Percentiles rank a stretch among this genome's conserved stretches.
Conservation (phyloP, 2,888 invertebrate genomes). For the Drosophila lutescens region DNA sequence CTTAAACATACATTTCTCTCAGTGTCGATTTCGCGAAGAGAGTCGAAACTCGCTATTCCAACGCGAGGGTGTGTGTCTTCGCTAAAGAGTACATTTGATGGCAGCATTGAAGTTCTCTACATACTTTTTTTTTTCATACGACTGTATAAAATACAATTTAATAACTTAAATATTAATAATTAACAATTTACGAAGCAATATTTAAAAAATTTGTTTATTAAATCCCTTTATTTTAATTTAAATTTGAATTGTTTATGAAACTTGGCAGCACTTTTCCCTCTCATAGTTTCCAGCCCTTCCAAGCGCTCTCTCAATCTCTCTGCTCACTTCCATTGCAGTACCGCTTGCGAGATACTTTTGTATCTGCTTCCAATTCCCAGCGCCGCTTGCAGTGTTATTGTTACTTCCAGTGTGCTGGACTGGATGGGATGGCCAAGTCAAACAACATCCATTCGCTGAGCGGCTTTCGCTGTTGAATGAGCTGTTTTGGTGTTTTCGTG, state of each 20-base stretch:
- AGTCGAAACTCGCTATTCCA: too few relatives aligned
- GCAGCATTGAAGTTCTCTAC: background rate
- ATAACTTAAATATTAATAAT: background rate
- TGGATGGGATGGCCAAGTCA: constrained; percentile 38
- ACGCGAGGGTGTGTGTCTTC: background rate
- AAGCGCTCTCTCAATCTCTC: constrained; percentile 7
- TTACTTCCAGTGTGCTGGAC: constrained; percentile 28
- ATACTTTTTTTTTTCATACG: background rate
- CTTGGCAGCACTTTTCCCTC: constrained; percentile 45
- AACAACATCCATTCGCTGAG: constrained; percentile 63
- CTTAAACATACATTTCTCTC: background rate
- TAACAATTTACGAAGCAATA: background rate
- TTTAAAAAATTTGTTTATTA: background rate
- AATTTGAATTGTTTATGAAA: background rate
- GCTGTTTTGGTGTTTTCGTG: constrained; percentile 46
- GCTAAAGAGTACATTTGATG: background rate
- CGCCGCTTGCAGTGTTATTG: constrained; percentile 41
- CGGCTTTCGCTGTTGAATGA: constrained; percentile 76
- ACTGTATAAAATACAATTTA: background rate
- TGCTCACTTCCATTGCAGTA: constrained; percentile 30
- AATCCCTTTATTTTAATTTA: background rate
- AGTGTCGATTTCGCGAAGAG: background rate
- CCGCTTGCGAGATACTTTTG: constrained; percentile 26
- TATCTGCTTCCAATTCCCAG: constrained; percentile 24
- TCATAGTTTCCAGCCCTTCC: constrained; percentile 28